phyloP scores from a whole-genome alignment of 2,888 invertebrate species.

The Aradus depressus region DNA sequence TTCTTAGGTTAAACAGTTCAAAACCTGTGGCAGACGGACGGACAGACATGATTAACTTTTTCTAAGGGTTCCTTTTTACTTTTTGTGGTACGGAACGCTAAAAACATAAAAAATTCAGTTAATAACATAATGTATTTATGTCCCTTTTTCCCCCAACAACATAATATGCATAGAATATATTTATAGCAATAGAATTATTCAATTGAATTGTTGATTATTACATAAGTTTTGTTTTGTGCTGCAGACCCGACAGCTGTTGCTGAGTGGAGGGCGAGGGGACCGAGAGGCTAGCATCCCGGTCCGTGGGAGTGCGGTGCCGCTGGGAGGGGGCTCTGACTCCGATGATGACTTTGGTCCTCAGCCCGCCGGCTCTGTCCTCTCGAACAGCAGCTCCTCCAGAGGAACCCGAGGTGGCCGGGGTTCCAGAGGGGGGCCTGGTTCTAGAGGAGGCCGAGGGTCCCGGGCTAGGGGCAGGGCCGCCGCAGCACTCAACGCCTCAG shows the following conservation, averaged over 20 bases:
- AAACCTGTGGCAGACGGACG: no score
- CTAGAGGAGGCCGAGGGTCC: conserved; percentile 34
- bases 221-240: not conserved
- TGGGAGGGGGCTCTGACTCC: not conserved
- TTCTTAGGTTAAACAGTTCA: no score
- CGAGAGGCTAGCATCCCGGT: not conserved
- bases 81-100: no score
- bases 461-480: conserved; percentile 30
- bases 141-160: not conserved
- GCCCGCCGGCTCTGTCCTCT: conserved; percentile 26
- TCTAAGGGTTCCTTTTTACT: no score
- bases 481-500: not conserved
- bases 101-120: not conserved
- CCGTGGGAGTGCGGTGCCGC: not conserved
- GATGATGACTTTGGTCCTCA: conserved; percentile 11
- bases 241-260: conserved; percentile 1
- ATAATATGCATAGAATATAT: not conserved
- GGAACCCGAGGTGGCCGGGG: conserved; percentile 28
- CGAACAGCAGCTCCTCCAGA: conserved; percentile 28
- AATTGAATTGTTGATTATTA: not conserved
- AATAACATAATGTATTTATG: not conserved
- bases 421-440: conserved; percentile 23
- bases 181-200: not conserved
- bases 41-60: no score
- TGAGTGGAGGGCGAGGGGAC: not conserved